Base-by-base conservation (phyloP, 2,888 invertebrate species). In the Zhuqinia jingwanae region DNA sequence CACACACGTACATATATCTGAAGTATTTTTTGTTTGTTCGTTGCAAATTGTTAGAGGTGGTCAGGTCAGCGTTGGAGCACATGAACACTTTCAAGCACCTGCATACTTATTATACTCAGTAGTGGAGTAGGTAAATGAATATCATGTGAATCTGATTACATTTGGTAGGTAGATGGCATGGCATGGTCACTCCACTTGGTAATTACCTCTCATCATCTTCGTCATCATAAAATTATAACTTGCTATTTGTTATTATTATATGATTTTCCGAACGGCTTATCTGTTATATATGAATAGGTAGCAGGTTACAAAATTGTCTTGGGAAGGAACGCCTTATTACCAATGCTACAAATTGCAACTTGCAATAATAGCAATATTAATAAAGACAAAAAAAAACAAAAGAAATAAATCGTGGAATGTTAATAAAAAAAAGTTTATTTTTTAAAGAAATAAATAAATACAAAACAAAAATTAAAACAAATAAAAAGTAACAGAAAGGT, bases 51-150 rank as follows among this genome's bases (percentile, higher is more conserved):
- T 17, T 45, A 25, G 22, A 36, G 22, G 42, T 42, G 36, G 68
- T 56, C 81, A 81, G 81, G 70, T 81, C 81, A 81, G 80, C 79
- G 42, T 20, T 17, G n/a, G 50, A 70, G 56, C 53, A 56, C 70
- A 80, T 80, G 80, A 80, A 79, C 65, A 79, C 27, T 63, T n/a
- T 36, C 3, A 70, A 42, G 30, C 13, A 53, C 11, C n/a, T 30
- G 17, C 53, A 75, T 15, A n/a, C 11, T 15, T 3, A 53, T 53
- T 3, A 53, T 13, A n/a, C 2, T 17, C 8, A 25, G 65, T 65
- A 70, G n/a, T n/a, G n/a, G n/a, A n/a, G n/a, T 27, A 53, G 75
- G 50, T 53, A 53, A 1, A 53, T 47, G 25, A n/a, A 45, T 15
- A 36, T 8, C 36, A 36, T 36, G 36, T 6, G 36, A 36, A 36